A percentile compares a stretch with the other conserved stretches of the same genome.
Evolutionary conservation across 2,888 invertebrate species (phyloP).

Genomic region (Phyllotreta cruciferae): DNA sequence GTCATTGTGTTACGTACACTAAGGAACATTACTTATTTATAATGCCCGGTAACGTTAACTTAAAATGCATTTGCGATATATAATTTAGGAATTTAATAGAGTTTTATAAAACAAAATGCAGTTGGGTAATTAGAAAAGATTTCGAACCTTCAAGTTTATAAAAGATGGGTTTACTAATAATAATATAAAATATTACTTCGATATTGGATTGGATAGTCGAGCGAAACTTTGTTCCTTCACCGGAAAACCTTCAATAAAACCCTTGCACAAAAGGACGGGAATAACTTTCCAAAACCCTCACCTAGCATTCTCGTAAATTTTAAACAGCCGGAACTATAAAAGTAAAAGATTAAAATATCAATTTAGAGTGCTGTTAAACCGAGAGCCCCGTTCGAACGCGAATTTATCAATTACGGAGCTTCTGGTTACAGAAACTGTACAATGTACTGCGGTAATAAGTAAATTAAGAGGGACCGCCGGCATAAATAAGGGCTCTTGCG

Average conservation of each 20-base stretch:
- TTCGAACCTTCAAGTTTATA: too few relatives aligned
- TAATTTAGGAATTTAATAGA: too few relatives aligned
- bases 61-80: too few relatives aligned
- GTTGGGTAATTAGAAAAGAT: too few relatives aligned
- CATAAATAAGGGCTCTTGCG: conserved; percentile 46
- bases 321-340: conserved; percentile 31
- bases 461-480: conserved; percentile 46
- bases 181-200: too few relatives aligned
- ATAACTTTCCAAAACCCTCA: conserved; percentile 15
- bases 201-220: not conserved
- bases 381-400: conserved; percentile 25
- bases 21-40: too few relatives aligned
- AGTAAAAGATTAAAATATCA: conserved; percentile 42
- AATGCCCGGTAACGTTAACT: too few relatives aligned
- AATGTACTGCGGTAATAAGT: conserved; percentile 44
- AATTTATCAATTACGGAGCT: conserved; percentile 39
- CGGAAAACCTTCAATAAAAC: conserved; percentile 16
- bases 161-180: too few relatives aligned
- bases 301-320: conserved; percentile 24
- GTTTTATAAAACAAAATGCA: too few relatives aligned
- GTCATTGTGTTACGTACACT: not conserved
- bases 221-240: conserved; percentile 5
- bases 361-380: conserved; percentile 33
- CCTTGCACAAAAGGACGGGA: conserved; percentile 17
- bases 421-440: conserved; percentile 40